A percentile compares a stretch with the other conserved stretches of the same genome.
Conservation (phyloP, 1,140 invertebrate genomes). For the Scaptodrosophila lebanonensis region DNA sequence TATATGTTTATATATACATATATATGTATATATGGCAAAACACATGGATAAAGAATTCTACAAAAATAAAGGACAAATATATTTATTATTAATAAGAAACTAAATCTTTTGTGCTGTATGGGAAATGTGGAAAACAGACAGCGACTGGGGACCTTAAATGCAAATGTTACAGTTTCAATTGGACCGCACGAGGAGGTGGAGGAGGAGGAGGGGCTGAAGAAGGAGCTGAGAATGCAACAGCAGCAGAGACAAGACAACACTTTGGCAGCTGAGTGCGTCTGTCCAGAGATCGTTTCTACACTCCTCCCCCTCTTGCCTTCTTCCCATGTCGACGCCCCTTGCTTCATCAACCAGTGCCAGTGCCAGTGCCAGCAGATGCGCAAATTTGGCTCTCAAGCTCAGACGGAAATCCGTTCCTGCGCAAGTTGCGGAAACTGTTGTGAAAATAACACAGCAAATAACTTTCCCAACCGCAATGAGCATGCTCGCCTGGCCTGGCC, state of each 20-base stretch:
- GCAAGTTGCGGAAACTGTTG: slow-evolving; percentile 64
- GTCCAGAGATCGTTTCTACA: no score
- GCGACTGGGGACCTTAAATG: no score
- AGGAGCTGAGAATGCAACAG: no score
- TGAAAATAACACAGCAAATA: slow-evolving; percentile 76
- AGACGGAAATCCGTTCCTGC: slow-evolving; percentile 63
- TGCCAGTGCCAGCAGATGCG: slow-evolving; percentile 53
- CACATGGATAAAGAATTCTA: slow-evolving; percentile 47
- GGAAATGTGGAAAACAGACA: no score
- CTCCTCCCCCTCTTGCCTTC: no score
- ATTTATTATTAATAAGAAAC: slow-evolving; percentile 58
- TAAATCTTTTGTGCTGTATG: slow-evolving; percentile 34
- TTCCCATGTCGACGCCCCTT: no score
- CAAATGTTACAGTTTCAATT: no score
- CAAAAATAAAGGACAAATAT: slow-evolving; percentile 73
- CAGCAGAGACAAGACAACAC: no score
- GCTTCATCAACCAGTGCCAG: slow-evolving; percentile 4
- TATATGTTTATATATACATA: background rate
- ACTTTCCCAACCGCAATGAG: slow-evolving; percentile 71
- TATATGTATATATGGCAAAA: no score
- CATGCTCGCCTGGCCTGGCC: slow-evolving; percentile 33
- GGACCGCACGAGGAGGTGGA: no score
- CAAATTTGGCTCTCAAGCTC: slow-evolving; percentile 48
- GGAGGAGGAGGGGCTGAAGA: no score
- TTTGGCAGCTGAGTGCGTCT: no score